Conservation (phyloP, 2,888 invertebrate genomes). For the Luffia ferchaultella region DNA sequence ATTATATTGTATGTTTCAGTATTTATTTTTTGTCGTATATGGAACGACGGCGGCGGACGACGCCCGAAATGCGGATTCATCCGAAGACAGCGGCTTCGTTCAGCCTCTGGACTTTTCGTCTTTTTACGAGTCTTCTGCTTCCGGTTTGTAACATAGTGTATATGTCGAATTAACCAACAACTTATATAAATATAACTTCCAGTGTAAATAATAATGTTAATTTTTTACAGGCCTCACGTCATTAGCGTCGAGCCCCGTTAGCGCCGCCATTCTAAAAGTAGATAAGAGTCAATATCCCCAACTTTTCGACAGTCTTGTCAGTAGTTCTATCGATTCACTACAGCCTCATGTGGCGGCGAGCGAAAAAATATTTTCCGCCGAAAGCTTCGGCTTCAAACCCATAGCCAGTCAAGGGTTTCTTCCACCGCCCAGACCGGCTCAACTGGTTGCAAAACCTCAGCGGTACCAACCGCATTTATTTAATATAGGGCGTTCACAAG, state of each 20-base stretch:
- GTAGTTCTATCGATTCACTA: slow-evolving; percentile 56
- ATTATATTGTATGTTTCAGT: slow-evolving; percentile 30
- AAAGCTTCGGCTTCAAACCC: slow-evolving; percentile 55
- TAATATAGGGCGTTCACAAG: slow-evolving; percentile 15
- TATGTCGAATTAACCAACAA: no score
- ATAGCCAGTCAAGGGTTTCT: slow-evolving; percentile 52
- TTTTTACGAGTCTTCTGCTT: slow-evolving; percentile 51
- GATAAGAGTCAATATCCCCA: slow-evolving; percentile 55
- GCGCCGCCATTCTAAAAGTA: slow-evolving; percentile 47
- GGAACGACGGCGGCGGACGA: slow-evolving; percentile 38
- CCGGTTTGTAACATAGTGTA: slow-evolving; percentile 31
- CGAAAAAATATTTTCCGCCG: slow-evolving; percentile 46
- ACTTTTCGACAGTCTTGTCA: slow-evolving; percentile 51
- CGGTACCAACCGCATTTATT: slow-evolving; percentile 9
- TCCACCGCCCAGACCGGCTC: slow-evolving; percentile 36
- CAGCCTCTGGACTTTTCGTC: slow-evolving; percentile 63
- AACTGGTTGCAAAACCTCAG: slow-evolving; percentile 33
- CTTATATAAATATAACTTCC: no score
- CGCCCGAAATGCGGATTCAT: slow-evolving; percentile 16
- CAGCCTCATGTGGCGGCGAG: slow-evolving; percentile 44
- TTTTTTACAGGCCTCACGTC: slow-evolving; percentile 49
- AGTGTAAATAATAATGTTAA: background rate
- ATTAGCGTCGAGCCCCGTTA: slow-evolving; percentile 50
- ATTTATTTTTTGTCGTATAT: slow-evolving; percentile 45
- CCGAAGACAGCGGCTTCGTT: slow-evolving; percentile 46